Evolutionary conservation across 2,113 vertebrate genomes (phyloP), one percentile per base, ranked within the genome.

Genomic region (Rhinolophus ferrumequinum): DNA sequence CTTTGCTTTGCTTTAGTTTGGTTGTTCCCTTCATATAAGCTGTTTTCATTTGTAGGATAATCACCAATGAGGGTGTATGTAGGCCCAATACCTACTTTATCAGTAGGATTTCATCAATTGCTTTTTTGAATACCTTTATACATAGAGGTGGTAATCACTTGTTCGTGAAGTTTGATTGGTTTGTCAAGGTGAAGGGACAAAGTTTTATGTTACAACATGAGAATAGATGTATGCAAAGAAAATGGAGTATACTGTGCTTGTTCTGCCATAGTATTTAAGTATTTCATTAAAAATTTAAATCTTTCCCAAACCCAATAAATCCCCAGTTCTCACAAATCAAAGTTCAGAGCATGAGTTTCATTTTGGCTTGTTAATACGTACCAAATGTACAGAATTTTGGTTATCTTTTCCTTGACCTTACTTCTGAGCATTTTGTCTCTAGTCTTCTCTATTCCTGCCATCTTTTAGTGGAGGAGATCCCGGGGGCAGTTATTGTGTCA

Each of bases 341-440:
- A 97, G 6, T 73, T 94, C 38, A 85, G 54, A 69, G n/a, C 86
- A 18, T 52, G 22, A 75, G 16, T 95, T 95, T 96, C 73, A 84
- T 82, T 94, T 70, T 82, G 62, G 21, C 28, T 69, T 35, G 5
- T 81, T 69, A 77, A 64, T 54, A 44, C 16, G 50, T 47, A 9
- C 18, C 54, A 79, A 47, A 73, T 2, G 19, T 50, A 62, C 6
- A 96, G 79, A 81, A 52, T 56, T 86, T 80, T 66, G 21, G 14
- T 70, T 52, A 14, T 73, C 84, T 90, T 90, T 70, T 30, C 28
- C 54, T 87, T 69, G 30, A 30, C 14, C 50, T 85, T n/a, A 70
- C 26, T 90, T 16, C 67, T 72, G 44, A 96, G 54, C 56, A 54
- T 90, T 70, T 97, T 94, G 9, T 76, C 33, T 80, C 35, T 86